These are phyloP conservation scores for Peromyscus maniculatus DNA, from an alignment of 2,113 vertebrate genomes.

Conservation along the genomic window DNA sequence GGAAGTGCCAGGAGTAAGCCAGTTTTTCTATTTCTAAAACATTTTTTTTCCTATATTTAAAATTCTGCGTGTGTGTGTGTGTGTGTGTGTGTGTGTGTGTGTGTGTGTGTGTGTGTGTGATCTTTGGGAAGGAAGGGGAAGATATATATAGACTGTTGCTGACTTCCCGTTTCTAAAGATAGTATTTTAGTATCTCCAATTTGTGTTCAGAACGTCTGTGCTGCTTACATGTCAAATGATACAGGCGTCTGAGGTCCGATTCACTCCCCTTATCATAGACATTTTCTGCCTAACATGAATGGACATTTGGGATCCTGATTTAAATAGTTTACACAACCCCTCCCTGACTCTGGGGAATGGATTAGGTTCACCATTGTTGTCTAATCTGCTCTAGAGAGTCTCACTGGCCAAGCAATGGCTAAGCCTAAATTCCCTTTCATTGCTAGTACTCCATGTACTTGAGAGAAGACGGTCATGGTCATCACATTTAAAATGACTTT, in stretches of 20 bases:
- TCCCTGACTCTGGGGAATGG: background rate
- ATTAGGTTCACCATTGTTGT: conserved; percentile 5
- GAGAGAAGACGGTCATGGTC: background rate
- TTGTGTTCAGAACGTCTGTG: background rate
- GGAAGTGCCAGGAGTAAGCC: conserved; percentile 56
- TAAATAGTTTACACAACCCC: background rate
- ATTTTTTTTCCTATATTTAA: conserved; percentile 48
- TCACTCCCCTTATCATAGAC: background rate
- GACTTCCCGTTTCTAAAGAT: conserved; percentile 74
- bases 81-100: background rate
- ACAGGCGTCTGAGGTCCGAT: background rate
- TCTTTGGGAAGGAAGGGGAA: conserved; percentile 55
- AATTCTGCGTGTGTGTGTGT: background rate
- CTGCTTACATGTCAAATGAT: background rate
- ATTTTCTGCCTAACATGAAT: background rate
- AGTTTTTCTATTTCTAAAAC: conserved; percentile 68
- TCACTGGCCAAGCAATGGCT: conserved; percentile 1
- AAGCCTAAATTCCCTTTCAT: background rate
- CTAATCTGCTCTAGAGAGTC: background rate
- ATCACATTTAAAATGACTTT: conserved; percentile 25
- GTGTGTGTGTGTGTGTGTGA: conserved; percentile 14
- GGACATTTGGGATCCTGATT: background rate
- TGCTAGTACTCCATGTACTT: conserved; percentile 11
- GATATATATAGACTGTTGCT: conserved; percentile 39
- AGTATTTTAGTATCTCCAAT: conserved; percentile 41